Percentiles rank a stretch among this genome's conserved stretches.
Conservation (phyloP, 1,140 invertebrate genomes). For the Forficula auricularia region DNA sequence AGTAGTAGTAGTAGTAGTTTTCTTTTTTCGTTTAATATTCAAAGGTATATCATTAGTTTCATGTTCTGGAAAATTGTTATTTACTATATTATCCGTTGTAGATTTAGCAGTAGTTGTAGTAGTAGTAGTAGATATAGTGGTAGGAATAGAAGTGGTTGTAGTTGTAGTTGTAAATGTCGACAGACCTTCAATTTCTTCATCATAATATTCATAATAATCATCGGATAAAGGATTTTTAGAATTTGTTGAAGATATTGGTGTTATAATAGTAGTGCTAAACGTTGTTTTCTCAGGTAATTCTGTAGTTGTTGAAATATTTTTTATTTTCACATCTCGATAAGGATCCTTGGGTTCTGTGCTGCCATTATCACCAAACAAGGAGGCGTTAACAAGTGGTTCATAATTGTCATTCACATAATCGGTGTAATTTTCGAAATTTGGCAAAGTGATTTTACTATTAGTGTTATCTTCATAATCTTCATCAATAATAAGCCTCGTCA, state of each 20-base stretch:
- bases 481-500: too few relatives aligned
- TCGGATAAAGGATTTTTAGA: too few relatives aligned
- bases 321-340: too few relatives aligned
- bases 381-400: slow-evolving; percentile 26
- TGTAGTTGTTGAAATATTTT: slow-evolving; percentile 2
- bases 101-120: too few relatives aligned
- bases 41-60: too few relatives aligned
- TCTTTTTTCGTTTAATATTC: too few relatives aligned
- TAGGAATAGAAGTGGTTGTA: too few relatives aligned
- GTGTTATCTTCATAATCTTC: slow-evolving; percentile 1
- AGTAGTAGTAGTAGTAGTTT: too few relatives aligned
- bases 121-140: too few relatives aligned
- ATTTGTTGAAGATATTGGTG: not conserved
- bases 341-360: too few relatives aligned
- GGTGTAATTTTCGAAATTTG: slow-evolving; percentile 13
- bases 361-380: slow-evolving; percentile 7
- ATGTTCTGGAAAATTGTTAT: too few relatives aligned
- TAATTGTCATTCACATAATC: slow-evolving; percentile 39
- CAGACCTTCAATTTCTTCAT: not conserved
- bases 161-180: not conserved
- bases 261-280: not conserved
- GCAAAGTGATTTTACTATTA: slow-evolving; percentile 17
- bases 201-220: not conserved
- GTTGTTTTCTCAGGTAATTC: not conserved
- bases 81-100: too few relatives aligned